These are phyloP conservation scores for Gasteruption jaculator DNA, from an alignment of 2,888 invertebrate genomes.

Conservation along the genomic window DNA sequence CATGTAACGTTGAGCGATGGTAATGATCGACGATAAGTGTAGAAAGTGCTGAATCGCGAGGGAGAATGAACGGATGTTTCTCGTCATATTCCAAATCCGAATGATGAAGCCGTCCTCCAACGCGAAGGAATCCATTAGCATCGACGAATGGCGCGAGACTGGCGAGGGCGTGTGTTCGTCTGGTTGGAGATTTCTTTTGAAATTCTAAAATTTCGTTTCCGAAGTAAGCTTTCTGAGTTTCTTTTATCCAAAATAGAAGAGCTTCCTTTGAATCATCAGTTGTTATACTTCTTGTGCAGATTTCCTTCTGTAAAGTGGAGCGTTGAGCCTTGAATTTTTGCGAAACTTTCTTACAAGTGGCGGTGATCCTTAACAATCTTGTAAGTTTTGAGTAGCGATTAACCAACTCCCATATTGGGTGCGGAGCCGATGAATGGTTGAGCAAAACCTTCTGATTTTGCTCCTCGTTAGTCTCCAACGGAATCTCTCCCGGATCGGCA, in stretches of 20 bases:
- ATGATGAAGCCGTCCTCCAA: conserved; percentile 16
- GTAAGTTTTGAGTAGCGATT: not conserved
- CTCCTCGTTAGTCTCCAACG: not conserved
- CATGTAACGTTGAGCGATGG: conserved; percentile 15
- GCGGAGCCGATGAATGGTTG: too few relatives aligned
- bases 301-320: not conserved
- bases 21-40: conserved; percentile 14
- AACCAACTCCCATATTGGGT: conserved; percentile 2
- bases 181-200: not conserved
- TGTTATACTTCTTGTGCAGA: not conserved
- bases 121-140: conserved; percentile 9
- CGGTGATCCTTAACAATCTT: not conserved
- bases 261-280: not conserved
- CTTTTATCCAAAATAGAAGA: conserved; percentile 13
- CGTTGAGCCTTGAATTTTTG: not conserved
- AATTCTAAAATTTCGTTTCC: conserved; percentile 6
- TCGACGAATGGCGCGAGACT: conserved; percentile 15
- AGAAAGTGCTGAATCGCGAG: conserved; percentile 5
- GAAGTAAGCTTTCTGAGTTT: conserved; percentile 14
- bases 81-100: conserved; percentile 11
- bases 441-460: not conserved
- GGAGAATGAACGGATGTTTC: conserved; percentile 13
- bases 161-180: conserved; percentile 10
- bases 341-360: not conserved
- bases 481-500: conserved; percentile 13